phyloP scores from a whole-genome alignment of 2,113 vertebrate species.

The Alethe castanea region DNA sequence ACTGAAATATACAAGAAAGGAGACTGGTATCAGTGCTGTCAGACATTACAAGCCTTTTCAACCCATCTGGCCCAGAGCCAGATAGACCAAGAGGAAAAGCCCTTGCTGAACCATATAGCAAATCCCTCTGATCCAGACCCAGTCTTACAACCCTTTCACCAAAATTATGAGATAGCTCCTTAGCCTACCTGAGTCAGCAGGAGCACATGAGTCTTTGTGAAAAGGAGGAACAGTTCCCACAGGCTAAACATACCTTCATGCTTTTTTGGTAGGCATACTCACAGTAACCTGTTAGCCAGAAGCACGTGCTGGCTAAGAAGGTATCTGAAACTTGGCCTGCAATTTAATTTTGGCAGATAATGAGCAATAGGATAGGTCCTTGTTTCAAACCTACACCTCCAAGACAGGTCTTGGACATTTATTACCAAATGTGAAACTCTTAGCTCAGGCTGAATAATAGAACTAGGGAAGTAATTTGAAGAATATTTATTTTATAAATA shows the following conservation, averaged over 20 bases:
- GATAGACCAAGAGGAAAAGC: neutral
- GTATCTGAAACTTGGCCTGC: neutral
- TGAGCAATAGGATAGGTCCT: neutral
- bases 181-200: accelerated
- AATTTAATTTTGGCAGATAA: neutral
- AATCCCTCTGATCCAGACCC: neutral
- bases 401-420: neutral
- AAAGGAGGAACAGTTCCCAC: neutral
- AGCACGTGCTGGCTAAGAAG: neutral
- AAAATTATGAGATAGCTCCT: neutral
- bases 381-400: neutral
- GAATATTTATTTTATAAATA: neutral
- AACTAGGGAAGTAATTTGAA: neutral
- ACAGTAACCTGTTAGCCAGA: neutral
- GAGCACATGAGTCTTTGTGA: neutral
- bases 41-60: neutral
- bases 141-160: accelerated
- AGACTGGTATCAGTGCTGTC: neutral
- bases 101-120: neutral
- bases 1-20: neutral
- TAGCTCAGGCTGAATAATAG: neutral
- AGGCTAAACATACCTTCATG: accelerated
- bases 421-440: neutral
- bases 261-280: neutral
- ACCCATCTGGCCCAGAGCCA: neutral